Evolutionary conservation across 1,140 invertebrate genomes (phyloP), one percentile per base, ranked within the genome.

Genomic region (Euura lappo): DNA sequence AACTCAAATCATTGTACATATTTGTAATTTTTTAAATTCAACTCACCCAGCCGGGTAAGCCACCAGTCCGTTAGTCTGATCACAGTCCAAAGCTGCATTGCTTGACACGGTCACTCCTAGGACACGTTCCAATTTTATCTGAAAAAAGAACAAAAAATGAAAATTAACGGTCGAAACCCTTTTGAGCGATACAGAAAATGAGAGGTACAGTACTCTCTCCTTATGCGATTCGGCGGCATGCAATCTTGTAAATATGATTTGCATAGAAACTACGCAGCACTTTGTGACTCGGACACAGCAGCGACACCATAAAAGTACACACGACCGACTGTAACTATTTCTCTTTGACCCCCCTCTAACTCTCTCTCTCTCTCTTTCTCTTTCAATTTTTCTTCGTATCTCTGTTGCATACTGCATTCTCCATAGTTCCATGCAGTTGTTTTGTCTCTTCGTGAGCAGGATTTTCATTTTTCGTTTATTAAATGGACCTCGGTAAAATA

Each of bases 11-110:
- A 28, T 28, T 28, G 28, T 28, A 28, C 28, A 28, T 28, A 28
- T 28, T 28, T 28, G 28, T 28, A 28, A 28, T 28, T 28, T 28
- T 0, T 28, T 28, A 28, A 28, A 28, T 28, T 28, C 28, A 73
- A 92, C 94, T 95, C 88, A 98, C 96, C 97, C 97, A 81, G 97
- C 97, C 72, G 97, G 96, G 92, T 98, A 99, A 7, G 96, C 97
- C 76, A 99, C 92, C 70, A 94, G 89, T 78, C 96, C 96, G 66
- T 93, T 93, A 82, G 93, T 93, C 51, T 93, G 92, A 85, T 98
- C 95, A 87, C 93, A 95, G 87, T 95, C 95, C 78, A 99, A 90
- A 6, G 95, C 95, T 76, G 96, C 94, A 91, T 98, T 98, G 83
- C 92, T 96, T 81, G 93, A 92, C 47, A 98, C 95, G 44, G 97